Evolutionary conservation across 2,113 vertebrate species (phyloP).

Genomic region (Hiodon tergisus): DNA sequence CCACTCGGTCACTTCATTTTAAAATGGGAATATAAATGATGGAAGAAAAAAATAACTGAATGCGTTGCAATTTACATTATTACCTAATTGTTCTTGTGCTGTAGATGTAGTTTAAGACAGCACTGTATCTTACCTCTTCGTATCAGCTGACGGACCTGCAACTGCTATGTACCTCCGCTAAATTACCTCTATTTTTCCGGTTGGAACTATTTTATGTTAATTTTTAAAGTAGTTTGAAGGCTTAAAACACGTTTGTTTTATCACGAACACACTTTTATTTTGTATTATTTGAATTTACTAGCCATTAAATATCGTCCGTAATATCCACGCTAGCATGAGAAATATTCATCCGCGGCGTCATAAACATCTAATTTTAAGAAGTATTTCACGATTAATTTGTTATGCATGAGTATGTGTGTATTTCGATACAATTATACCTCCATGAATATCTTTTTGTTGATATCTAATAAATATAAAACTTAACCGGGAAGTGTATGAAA

Average conservation of each 20-base stretch:
- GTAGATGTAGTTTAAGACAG: slow-evolving; percentile 64
- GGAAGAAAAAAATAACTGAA: slow-evolving; percentile 40
- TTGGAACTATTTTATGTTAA: slow-evolving; percentile 43
- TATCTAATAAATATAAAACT: slow-evolving; percentile 2
- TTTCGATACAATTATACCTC: background rate
- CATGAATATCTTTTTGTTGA: background rate
- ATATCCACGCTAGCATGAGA: background rate
- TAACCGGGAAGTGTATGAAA: background rate
- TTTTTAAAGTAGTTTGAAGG: no score
- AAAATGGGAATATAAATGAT: no score
- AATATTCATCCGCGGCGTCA: slow-evolving; percentile 59
- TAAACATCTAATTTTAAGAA: slow-evolving; percentile 44
- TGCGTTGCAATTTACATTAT: slow-evolving; percentile 41
- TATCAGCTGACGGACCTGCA: slow-evolving; percentile 60
- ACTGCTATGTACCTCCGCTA: slow-evolving; percentile 62
- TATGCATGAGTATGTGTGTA: background rate
- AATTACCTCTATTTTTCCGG: slow-evolving; percentile 48
- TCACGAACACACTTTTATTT: no score
- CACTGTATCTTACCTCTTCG: slow-evolving; percentile 58
- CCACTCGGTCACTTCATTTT: slow-evolving; percentile 26
- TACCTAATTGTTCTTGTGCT: slow-evolving; percentile 70
- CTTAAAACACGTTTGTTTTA: no score
- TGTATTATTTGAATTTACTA: background rate
- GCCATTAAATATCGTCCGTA: background rate
- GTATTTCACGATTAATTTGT: slow-evolving; percentile 10